These are phyloP conservation scores for Desmophyllum pertusum DNA, from an alignment of 92 coral and sea anemone species.

Conservation along the genomic window DNA sequence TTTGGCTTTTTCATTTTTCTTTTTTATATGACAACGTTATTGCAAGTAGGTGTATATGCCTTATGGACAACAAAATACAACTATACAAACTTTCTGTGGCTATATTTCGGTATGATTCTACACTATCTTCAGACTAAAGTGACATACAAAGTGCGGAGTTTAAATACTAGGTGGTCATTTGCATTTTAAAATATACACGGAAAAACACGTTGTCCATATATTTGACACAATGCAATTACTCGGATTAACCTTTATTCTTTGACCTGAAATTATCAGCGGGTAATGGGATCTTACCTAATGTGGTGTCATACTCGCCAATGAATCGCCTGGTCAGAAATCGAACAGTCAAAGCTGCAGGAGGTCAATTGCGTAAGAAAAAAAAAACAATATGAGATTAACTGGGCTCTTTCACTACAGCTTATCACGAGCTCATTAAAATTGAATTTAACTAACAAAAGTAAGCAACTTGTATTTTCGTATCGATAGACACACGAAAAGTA, in stretches of 20 bases:
- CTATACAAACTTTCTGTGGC: no score
- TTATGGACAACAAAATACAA: no score
- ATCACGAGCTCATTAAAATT: background rate
- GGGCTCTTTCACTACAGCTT: background rate
- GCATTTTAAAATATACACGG: no score
- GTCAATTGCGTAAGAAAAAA: background rate
- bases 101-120: no score
- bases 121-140: no score
- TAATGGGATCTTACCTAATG: conserved; percentile 77
- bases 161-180: no score
- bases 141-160: no score
- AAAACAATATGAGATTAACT: background rate
- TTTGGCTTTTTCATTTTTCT: no score
- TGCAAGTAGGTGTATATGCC: no score
- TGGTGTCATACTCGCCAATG: conserved; percentile 92
- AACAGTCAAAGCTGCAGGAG: conserved; percentile 79
- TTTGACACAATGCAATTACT: background rate
- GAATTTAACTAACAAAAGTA: background rate
- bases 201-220: background rate
- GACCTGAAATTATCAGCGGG: no score
- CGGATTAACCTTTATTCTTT: no score
- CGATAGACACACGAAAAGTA: background rate
- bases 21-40: no score
- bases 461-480: background rate
- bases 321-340: conserved; percentile 89